A percentile compares a stretch with the other conserved stretches of the same genome.
phyloP scores from a whole-genome alignment of 2,888 invertebrate genomes.

The Masnerella sp. region DNA sequence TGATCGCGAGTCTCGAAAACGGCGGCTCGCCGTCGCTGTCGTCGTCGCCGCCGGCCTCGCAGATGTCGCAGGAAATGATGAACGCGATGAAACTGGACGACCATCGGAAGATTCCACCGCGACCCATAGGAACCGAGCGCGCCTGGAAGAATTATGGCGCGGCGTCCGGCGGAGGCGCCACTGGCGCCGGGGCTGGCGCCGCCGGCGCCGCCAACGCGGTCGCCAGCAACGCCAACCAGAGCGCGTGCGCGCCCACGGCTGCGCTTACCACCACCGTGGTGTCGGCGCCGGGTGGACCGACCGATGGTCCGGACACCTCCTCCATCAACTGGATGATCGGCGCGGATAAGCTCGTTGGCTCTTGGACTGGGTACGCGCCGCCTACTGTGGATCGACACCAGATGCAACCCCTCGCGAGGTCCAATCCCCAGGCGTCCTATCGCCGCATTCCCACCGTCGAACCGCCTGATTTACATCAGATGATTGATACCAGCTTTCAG shows the following conservation, averaged over 20 bases:
- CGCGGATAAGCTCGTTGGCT: slow-evolving; percentile 75
- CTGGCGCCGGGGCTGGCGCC: slow-evolving; percentile 36
- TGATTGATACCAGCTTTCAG: too few species aligned
- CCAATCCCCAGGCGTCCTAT: too few species aligned
- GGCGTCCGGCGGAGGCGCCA: slow-evolving; percentile 71
- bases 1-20: slow-evolving; percentile 77
- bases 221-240: slow-evolving; percentile 58
- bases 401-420: slow-evolving; percentile 67
- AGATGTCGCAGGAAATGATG: slow-evolving; percentile 71
- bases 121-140: slow-evolving; percentile 91
- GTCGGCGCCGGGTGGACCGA: neutral
- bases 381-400: slow-evolving; percentile 73
- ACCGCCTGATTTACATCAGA: too few species aligned
- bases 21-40: slow-evolving; percentile 78
- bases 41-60: slow-evolving; percentile 77
- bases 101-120: slow-evolving; percentile 80
- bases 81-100: slow-evolving; percentile 77
- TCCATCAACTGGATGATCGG: slow-evolving; percentile 78
- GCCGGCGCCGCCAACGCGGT: slow-evolving; percentile 66
- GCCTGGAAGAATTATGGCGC: slow-evolving; percentile 81
- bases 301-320: slow-evolving; percentile 72
- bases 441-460: too few species aligned
- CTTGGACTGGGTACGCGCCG: slow-evolving; percentile 73
- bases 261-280: slow-evolving; percentile 60
- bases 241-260: slow-evolving; percentile 1